These are phyloP conservation scores for Cyprinella venusta DNA, from an alignment of 2,797 vertebrate genomes.

Conservation along the genomic window DNA sequence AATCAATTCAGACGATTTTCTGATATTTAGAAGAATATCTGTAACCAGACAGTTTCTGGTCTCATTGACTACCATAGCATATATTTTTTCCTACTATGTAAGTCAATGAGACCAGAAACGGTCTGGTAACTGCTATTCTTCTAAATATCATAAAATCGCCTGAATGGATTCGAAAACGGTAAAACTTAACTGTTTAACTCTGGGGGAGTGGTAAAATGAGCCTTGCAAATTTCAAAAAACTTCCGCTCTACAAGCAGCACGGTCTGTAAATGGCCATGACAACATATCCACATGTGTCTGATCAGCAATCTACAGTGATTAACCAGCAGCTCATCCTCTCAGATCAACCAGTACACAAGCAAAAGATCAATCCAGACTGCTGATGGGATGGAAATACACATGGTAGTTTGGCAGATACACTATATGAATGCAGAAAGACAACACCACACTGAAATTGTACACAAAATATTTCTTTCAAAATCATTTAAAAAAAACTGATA, in stretches of 20 bases:
- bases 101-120: too few species aligned
- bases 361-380: conserved; percentile 30
- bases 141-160: too few species aligned
- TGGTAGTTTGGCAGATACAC: conserved; percentile 5
- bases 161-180: too few species aligned
- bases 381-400: conserved; percentile 31
- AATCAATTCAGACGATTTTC: too few species aligned
- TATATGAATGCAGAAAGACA: not conserved
- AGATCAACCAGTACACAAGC: conserved; percentile 44
- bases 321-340: conserved; percentile 48
- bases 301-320: conserved; percentile 33
- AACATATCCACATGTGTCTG: not conserved
- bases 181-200: too few species aligned
- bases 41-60: too few species aligned
- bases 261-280: conserved; percentile 41
- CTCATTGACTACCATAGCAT: too few species aligned
- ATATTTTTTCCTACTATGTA: too few species aligned
- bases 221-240: conserved; percentile 15
- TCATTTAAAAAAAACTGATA: not conserved
- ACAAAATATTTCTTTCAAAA: not conserved
- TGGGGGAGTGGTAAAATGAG: too few species aligned
- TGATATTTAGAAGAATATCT: too few species aligned
- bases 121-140: too few species aligned
- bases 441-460: not conserved
- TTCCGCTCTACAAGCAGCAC: conserved; percentile 23